Evolutionary conservation across 1,140 invertebrate species (phyloP).

Genomic region (Diprion similis): DNA sequence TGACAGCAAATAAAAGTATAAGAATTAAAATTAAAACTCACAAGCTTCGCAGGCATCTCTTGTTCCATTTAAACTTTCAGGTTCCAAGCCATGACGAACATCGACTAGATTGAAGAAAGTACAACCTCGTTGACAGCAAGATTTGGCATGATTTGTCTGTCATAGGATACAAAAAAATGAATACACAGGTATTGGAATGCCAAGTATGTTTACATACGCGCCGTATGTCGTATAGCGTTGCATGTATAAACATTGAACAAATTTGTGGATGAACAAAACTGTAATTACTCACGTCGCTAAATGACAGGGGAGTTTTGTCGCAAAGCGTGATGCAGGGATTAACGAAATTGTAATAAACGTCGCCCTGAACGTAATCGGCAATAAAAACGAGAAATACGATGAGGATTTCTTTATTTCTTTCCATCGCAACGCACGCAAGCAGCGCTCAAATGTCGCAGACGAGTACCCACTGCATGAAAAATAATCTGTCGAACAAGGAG

Average conservation of each 20-base stretch:
- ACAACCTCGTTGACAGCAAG: constrained; percentile 56
- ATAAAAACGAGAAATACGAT: constrained; percentile 25
- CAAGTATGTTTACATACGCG: constrained; percentile 4
- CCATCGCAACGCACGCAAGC: constrained; percentile 26
- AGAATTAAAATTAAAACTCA: constrained; percentile 31
- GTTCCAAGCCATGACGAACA: constrained; percentile 35
- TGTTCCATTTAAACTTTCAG: constrained; percentile 46
- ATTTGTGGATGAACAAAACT: no score
- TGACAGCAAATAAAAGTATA: constrained; percentile 8
- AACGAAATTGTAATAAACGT: constrained; percentile 41
- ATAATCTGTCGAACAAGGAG: neutral
- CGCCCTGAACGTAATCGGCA: constrained; percentile 23
- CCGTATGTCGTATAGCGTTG: no score
- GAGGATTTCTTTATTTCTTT: constrained; percentile 19
- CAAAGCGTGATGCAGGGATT: constrained; percentile 48
- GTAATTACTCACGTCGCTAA: constrained; percentile 23
- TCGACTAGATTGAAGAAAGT: constrained; percentile 57
- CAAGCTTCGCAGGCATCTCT: constrained; percentile 51
- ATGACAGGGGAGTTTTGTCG: constrained; percentile 40
- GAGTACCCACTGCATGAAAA: neutral
- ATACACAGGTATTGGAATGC: constrained; percentile 11
- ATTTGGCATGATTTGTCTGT: constrained; percentile 47
- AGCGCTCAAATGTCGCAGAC: neutral
- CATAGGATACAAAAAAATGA: constrained; percentile 22
- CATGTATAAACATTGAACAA: no score